Percentiles rank a stretch among this genome's conserved stretches.
Conservation (phyloP, 2,797 vertebrate species). For the Eidolon dupreanum region DNA sequence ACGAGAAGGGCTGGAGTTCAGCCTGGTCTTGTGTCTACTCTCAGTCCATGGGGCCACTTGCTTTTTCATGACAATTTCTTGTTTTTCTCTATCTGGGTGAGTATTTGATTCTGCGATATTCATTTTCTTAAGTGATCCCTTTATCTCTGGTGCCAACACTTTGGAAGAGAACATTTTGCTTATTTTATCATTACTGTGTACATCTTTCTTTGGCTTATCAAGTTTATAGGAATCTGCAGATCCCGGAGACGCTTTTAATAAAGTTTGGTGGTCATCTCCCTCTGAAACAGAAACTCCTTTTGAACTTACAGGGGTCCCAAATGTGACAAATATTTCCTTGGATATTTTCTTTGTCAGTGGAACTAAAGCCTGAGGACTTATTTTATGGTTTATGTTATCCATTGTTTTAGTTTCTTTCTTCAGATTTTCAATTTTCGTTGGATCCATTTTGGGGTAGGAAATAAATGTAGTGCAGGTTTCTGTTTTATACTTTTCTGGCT, state of each 20-base stretch:
- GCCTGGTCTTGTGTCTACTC: background rate
- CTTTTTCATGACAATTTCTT: background rate
- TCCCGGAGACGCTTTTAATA: background rate
- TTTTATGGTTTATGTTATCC: background rate
- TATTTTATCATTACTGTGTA: background rate
- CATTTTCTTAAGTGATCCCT: background rate
- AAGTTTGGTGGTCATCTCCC: background rate
- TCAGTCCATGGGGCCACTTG: background rate
- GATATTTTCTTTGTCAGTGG: background rate
- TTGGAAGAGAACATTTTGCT: background rate
- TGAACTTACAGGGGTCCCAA: background rate
- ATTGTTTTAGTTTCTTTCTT: constrained; percentile 10
- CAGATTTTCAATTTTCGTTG: background rate
- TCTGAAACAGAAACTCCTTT: background rate
- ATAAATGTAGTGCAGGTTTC: background rate
- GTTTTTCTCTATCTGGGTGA: background rate
- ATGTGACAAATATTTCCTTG: background rate
- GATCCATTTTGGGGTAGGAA: background rate
- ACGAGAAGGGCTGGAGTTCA: background rate
- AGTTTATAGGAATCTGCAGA: background rate
- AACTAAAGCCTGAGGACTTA: background rate
- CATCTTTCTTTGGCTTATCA: background rate
- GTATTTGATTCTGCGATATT: background rate
- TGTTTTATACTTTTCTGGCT: background rate
- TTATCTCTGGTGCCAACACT: background rate